Evolutionary conservation across 2,113 vertebrate genomes (phyloP), one percentile per base, ranked within the genome.

Genomic region (Glareola pratincola): DNA sequence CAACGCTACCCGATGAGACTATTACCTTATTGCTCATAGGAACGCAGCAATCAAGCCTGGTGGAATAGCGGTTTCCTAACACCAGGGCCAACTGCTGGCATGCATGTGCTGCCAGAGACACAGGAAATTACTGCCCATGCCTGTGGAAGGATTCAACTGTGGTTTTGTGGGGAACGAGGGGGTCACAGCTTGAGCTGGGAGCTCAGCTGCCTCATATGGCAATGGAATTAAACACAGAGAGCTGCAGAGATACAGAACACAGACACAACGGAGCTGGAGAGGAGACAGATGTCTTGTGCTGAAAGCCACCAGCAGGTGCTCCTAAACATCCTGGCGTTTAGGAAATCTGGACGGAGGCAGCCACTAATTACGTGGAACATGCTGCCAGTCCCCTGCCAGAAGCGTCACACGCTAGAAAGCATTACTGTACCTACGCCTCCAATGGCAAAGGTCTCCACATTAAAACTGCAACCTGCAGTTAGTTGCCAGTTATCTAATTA

Each of bases 281-380:
- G 50, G 45, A 95, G 62, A 85, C 69, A 92, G 80, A 91, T 88
- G 87, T 48, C 92, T 81, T 53, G 43, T 82, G 69, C 87, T 96
- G 94, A 95, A 95, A 97, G 87, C 81, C 54, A 54, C 80, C 66
- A 94, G 71, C 97, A 97, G 96, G 88, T 94, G 92, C 68, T 94
- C 69, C 92, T 91, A 76, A 94, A 92, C 69, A 85, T 79, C 69
- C 69, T 79, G 73, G 57, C 1, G 2, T 73, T 82, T 19, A 53
- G 45, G 84, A 92, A 75, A 85, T 76, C 50, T 94, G 91, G 41
- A 75, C 0, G 4, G 57, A 80, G 77, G 75, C 84, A 96, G 76
- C 32, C 62, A 53, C 57, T 89, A 91, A 91, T 76, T 57, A 86
- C 5, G 2, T 0, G 0, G 53, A 92, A 64, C 53, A 64, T 0